These are phyloP conservation scores for Panurus biarmicus DNA, from an alignment of 2,113 vertebrate species.

Conservation along the genomic window DNA sequence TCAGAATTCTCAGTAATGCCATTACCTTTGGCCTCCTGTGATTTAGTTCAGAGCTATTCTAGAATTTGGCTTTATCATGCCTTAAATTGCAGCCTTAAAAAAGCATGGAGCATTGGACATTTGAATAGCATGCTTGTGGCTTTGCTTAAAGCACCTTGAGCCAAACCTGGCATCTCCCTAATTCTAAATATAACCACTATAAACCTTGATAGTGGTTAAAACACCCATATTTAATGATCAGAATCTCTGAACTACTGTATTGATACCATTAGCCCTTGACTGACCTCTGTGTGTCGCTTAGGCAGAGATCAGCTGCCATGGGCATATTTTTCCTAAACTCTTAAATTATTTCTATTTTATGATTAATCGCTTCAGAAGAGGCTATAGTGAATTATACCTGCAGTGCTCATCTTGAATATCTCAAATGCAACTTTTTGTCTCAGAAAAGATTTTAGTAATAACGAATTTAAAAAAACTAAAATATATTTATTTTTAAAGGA, in stretches of 20 bases:
- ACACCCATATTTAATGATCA: neutral
- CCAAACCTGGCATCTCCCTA: neutral
- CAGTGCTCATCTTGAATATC: neutral
- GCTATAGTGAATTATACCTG: neutral
- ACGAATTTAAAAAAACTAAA: neutral
- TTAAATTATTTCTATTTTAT: neutral
- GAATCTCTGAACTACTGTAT: neutral
- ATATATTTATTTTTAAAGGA: neutral
- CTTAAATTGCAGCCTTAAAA: neutral
- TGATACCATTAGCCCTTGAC: neutral
- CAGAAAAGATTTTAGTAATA: neutral
- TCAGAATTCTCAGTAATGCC: neutral
- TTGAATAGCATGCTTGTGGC: neutral
- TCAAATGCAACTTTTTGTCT: neutral
- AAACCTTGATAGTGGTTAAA: neutral
- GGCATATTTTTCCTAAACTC: neutral
- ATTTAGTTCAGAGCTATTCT: neutral
- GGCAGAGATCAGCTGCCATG: neutral
- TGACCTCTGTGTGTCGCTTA: neutral
- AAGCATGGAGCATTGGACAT: neutral
- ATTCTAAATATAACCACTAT: neutral
- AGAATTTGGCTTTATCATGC: neutral
- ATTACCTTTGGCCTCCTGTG: neutral
- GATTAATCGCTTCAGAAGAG: neutral
- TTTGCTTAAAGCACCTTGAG: neutral